Base-by-base conservation (phyloP, 2,888 invertebrate genomes). In the Drosophila lacicola region DNA sequence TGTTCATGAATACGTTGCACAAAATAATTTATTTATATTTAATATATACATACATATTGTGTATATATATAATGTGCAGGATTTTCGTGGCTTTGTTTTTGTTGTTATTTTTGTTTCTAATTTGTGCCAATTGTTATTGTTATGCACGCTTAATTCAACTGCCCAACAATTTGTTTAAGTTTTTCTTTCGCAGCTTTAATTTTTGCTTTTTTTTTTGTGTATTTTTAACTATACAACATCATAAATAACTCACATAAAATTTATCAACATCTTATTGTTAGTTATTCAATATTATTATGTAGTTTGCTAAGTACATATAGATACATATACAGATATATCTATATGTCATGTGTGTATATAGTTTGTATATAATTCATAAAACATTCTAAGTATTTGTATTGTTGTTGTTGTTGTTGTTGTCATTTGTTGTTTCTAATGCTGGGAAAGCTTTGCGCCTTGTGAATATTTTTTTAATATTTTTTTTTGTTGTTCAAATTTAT, bases 361-460 rank as follows among this genome's bases (percentile, higher is more conserved):
- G 79, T 70, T 82, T 82, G 82, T 88, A 82, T 83, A 88, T 78
- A 85, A 85, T 88, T 80, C 82, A 85, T 85, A 82, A 82, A 82
- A 82, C 82, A 82, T 79, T 85, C 77, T 82, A 85, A 74, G 76
- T 82, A 51, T 82, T 73, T 74, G 62, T 78, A 68, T 80, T 63
- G 67, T 46, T 70, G 62, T 49, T 56, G n/a, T 65, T 57, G 14
- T 65, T 69, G 33, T 56, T 41, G 9, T 65, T 58, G 37, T 39
- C 34, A n/a, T 33, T n/a, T 68, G 17, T 41, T 45, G 8, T 39
- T 36, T 65, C n/a, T 51, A 42, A 44, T 56, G 53, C 19, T 56
- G 61, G 19, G 63, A 63, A 70, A 70, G 56, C 63, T 47, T 56
- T 68, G 14, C 29, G 29, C 36, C 50, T 25, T 34, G 21, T 58